phyloP scores from a whole-genome alignment of 2,888 invertebrate species.

The Phragmatobia fuliginosa region DNA sequence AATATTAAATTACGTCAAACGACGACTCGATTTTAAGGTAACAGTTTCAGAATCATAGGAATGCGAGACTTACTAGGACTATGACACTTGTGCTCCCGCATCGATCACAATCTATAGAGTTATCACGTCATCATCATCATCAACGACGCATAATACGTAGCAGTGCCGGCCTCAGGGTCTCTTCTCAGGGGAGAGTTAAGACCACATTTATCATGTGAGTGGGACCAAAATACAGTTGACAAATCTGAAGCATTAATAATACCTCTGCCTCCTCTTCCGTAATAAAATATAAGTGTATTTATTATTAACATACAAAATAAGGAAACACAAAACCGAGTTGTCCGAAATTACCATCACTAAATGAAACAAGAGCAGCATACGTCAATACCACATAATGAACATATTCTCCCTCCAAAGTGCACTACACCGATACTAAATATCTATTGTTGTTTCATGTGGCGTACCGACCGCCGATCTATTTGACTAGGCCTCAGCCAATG shows the following conservation, averaged over 20 bases:
- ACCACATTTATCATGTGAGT: too few species aligned
- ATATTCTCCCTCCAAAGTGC: background rate
- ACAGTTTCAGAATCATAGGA: background rate
- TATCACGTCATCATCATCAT: too few species aligned
- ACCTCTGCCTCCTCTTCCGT: background rate
- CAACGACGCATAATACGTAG: too few species aligned
- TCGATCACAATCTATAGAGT: background rate
- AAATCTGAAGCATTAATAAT: background rate
- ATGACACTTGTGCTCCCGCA: background rate
- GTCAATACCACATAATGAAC: background rate
- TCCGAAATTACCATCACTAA: background rate
- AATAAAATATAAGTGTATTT: background rate
- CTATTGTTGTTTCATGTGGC: conserved; percentile 36
- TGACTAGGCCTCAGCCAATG: conserved; percentile 39
- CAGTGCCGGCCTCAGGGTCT: too few species aligned
- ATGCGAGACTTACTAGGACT: background rate
- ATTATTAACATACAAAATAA: background rate
- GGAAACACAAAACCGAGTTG: background rate
- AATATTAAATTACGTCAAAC: background rate
- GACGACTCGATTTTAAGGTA: background rate
- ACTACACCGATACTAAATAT: conserved; percentile 19
- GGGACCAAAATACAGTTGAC: background rate
- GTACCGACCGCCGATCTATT: conserved; percentile 37
- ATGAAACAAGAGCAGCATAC: background rate
- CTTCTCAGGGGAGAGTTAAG: too few species aligned